Evolutionary conservation across 2,797 vertebrate species (phyloP).

Genomic region (Pseudochirops corinnae): DNA sequence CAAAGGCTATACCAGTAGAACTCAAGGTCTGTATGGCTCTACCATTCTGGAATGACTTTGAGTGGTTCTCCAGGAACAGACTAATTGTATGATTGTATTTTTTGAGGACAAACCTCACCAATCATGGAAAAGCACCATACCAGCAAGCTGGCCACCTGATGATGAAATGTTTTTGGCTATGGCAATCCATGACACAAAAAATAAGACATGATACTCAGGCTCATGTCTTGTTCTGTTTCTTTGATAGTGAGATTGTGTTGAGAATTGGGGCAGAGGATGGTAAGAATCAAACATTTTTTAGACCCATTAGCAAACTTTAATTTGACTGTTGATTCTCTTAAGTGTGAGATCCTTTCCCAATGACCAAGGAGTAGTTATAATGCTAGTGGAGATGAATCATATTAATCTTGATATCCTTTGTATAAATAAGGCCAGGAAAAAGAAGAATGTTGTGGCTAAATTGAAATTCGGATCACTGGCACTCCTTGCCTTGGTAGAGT

Average conservation of each 20-base stretch:
- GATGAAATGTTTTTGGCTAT: neutral
- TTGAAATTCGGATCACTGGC: neutral
- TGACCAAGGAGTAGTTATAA: neutral
- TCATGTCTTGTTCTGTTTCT: neutral
- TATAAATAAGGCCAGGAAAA: neutral
- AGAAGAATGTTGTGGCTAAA: neutral
- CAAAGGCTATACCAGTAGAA: neutral
- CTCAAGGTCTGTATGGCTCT: neutral
- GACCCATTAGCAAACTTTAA: neutral
- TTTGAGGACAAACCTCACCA: neutral
- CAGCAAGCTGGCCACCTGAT: neutral
- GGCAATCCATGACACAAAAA: neutral
- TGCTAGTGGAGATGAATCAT: neutral
- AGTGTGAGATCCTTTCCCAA: neutral
- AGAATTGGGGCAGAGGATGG: neutral
- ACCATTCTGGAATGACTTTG: neutral
- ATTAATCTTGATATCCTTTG: neutral
- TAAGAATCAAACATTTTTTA: neutral
- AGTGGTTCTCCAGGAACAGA: neutral
- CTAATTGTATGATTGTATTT: neutral
- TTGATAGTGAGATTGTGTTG: neutral
- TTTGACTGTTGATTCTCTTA: neutral
- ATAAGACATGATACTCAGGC: neutral
- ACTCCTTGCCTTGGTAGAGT: neutral
- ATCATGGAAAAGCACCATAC: neutral